phyloP scores from a whole-genome alignment of 2,888 invertebrate species.

The Halictus ligatus region DNA sequence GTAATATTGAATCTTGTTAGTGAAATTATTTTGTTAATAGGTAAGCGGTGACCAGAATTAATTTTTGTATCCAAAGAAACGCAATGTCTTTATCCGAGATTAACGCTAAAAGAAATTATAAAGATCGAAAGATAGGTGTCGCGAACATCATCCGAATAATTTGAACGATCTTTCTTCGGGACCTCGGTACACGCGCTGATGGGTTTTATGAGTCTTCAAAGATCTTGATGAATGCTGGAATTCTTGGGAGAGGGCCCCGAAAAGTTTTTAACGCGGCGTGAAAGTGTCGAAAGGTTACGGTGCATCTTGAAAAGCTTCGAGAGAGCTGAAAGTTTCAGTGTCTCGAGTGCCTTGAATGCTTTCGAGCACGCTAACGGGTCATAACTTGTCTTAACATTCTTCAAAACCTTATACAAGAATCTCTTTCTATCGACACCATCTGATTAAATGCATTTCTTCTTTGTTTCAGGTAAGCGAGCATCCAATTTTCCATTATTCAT shows the following conservation, averaged over 20 bases:
- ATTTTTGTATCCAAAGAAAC: no score
- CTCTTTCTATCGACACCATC: neutral
- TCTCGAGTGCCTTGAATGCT: neutral
- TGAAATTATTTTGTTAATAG: no score
- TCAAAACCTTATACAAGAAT: neutral
- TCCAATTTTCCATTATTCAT: neutral
- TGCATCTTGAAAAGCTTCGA: conserved; percentile 1
- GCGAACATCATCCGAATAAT: neutral
- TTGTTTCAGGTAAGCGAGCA: conserved; percentile 63
- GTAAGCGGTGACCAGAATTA: no score
- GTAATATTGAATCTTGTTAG: no score
- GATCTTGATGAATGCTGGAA: conserved; percentile 8
- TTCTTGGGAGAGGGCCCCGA: neutral
- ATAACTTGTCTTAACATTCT: neutral
- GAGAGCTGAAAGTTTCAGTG: conserved; percentile 1
- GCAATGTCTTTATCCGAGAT: neutral
- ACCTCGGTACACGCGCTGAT: neutral
- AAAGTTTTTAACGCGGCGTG: neutral
- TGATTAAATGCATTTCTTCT: conserved; percentile 9
- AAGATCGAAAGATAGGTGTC: neutral
- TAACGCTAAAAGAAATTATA: neutral
- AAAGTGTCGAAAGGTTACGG: conserved; percentile 1
- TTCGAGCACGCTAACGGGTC: neutral
- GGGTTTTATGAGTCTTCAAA: conserved; percentile 1
- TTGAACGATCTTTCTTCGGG: neutral